phyloP scores from a whole-genome alignment of 2,113 vertebrate genomes.

The Seriola quinqueradiata region DNA sequence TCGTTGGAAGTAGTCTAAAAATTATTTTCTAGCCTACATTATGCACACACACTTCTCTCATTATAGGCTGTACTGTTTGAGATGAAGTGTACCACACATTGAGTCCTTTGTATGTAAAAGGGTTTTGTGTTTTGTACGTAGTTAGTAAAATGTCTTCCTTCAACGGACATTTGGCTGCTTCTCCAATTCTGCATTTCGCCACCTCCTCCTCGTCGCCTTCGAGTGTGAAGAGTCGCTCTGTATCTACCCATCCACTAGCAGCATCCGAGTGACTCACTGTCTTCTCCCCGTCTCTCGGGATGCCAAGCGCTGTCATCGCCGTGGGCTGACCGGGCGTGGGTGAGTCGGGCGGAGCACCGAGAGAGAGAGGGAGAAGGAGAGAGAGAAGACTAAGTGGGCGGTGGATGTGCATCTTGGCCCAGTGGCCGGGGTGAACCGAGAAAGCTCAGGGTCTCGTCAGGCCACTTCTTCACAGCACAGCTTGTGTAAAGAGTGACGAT shows the following conservation, averaged over 20 bases:
- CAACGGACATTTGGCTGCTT: slow-evolving; percentile 33
- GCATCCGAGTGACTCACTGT: slow-evolving; percentile 72
- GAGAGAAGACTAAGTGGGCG: slow-evolving; percentile 46
- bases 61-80: background rate
- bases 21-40: background rate
- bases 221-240: slow-evolving; percentile 65
- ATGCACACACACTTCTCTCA: background rate
- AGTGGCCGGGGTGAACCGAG: slow-evolving; percentile 25
- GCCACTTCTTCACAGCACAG: slow-evolving; percentile 15
- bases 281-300: slow-evolving; percentile 44
- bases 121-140: background rate
- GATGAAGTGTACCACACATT: background rate
- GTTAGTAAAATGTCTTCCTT: slow-evolving; percentile 16
- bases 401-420: slow-evolving; percentile 22
- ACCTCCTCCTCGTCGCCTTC: slow-evolving; percentile 40
- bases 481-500: background rate
- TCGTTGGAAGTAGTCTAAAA: background rate
- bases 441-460: slow-evolving; percentile 35
- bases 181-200: slow-evolving; percentile 37
- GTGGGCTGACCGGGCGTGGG: slow-evolving; percentile 68
- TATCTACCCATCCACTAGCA: slow-evolving; percentile 56
- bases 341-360: slow-evolving; percentile 54
- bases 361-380: slow-evolving; percentile 25
- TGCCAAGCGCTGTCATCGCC: slow-evolving; percentile 55
- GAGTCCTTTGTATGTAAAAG: background rate